Evolutionary conservation across 2,797 vertebrate species (phyloP), one percentile per base, ranked within the genome.

Genomic region (Craterocephalus amniculus): DNA sequence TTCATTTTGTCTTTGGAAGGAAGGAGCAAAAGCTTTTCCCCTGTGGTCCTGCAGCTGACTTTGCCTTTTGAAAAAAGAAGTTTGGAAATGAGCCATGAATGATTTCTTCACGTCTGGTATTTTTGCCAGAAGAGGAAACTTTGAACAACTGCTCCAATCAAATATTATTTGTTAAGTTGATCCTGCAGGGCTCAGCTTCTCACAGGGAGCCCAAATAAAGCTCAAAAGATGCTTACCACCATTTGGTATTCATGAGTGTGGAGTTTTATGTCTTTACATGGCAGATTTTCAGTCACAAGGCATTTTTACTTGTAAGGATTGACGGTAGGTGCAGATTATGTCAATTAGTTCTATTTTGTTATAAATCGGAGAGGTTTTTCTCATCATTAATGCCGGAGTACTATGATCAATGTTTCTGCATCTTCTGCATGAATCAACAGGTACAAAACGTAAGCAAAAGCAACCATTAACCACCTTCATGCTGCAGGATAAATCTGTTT

Each of bases 41-140:
- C 31, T 38, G 2, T 26, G n/a, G 34, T 63, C 7, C 11, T 48
- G 49, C 40, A 12, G 54, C 29, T 11, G n/a, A 61, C 12, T n/a
- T 55, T 58, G 58, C 18, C 27, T 12, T 71, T 29, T 58, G 16
- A 58, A 52, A 38, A 51, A 66, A 22, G 11, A n/a, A n/a, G n/a
- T n/a, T n/a, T n/a, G n/a, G n/a, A n/a, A n/a, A n/a, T n/a, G n/a
- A n/a, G 31, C 26, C 11, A 26, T 20, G 29, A 14, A 38, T 1
- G 61, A 6, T 58, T 11, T 52, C 74, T 4, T 38, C 4, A 13
- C 13, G 36, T 56, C 22, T 52, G 68, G 26, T 61, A 27, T 40
- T 63, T 60, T 32, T 70, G 87, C 65, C 88, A 74, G 43, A 61
- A 43, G 90, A 92, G 86, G 31, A 26, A 0, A 38, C 0, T 35